Percentiles rank a stretch among this genome's conserved stretches.
Conservation (phyloP, 2,113 vertebrate species). For the Rhinolophus sinicus region DNA sequence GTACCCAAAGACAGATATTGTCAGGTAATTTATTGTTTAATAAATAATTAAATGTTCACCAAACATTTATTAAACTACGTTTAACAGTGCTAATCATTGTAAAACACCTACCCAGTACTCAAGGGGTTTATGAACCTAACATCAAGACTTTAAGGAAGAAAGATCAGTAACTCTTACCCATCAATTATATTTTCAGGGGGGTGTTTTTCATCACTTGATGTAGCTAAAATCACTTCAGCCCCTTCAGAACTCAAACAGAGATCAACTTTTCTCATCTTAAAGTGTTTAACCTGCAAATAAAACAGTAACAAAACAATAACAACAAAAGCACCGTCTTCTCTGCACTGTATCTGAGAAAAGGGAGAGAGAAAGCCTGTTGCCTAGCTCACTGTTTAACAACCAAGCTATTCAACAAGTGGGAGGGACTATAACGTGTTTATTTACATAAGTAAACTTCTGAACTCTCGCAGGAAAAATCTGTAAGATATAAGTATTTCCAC, state of each 20-base stretch:
- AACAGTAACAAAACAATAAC: background rate
- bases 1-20: background rate
- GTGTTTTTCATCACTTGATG: conserved; percentile 92
- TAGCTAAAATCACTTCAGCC: conserved; percentile 88
- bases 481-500: background rate
- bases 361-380: conserved; percentile 58
- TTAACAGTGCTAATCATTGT: background rate
- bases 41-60: too few relatives aligned
- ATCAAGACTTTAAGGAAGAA: background rate
- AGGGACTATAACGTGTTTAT: conserved; percentile 3
- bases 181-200: conserved; percentile 93
- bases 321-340: background rate
- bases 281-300: conserved; percentile 54
- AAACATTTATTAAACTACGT: conserved; percentile 25
- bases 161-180: conserved; percentile 86
- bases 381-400: conserved; percentile 56
- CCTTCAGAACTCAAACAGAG: conserved; percentile 87
- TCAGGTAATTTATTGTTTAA: too few relatives aligned
- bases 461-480: background rate
- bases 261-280: conserved; percentile 79
- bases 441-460: conserved; percentile 52
- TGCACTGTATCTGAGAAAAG: background rate
- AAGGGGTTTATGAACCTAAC: background rate
- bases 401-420: conserved; percentile 36
- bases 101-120: background rate